Base-by-base conservation (phyloP, 2,888 invertebrate species). In the Drosophila sordidula region DNA sequence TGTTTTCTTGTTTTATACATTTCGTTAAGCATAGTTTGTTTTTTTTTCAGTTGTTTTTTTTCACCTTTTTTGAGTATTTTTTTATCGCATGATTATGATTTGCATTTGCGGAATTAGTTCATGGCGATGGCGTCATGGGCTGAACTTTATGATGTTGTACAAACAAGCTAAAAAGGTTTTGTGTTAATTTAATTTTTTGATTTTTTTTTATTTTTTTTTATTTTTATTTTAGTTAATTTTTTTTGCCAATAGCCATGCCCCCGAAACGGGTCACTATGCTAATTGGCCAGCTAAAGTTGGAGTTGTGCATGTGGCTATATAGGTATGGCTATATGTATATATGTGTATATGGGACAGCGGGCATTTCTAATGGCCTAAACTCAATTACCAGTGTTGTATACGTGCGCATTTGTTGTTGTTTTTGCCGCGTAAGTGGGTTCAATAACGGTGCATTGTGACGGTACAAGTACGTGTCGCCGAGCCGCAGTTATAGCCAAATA, bases 361-460 rank as follows among this genome's bases (percentile, higher is more conserved):
- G 8, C 29, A 29, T 59, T 59, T 63, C 61, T 51, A 73, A 64
- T 69, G 29, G 74, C 34, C 54, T 50, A 57, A 56, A 52, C 63
- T 63, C 47, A 70, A 65, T 59, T 70, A 56, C 55, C 38, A 50
- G 49, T 63, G 47, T 64, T 42, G 44, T 42, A 57, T 68, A 72
- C 62, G 68, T 68, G 67, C 46, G 25, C 55, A 45, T 38, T n/a
- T 56, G 29, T 14, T 42, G 49, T 32, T 52, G 47, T 39, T 58
- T 62, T 78, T 64, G 68, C 65, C 52, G 49, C 46, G 65, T 70
- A 78, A 78, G 68, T 82, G 77, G 82, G 85, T 79, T 85, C 82
- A 82, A 85, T 83, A 83, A 83, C 83, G 80, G 83, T 86, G 83
- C 86, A 86, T 83, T 82, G 72, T 80, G 79, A 34, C 62, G 56